These are phyloP conservation scores for Pyrgus malvae DNA, from an alignment of 2,888 invertebrate species.

Conservation along the genomic window DNA sequence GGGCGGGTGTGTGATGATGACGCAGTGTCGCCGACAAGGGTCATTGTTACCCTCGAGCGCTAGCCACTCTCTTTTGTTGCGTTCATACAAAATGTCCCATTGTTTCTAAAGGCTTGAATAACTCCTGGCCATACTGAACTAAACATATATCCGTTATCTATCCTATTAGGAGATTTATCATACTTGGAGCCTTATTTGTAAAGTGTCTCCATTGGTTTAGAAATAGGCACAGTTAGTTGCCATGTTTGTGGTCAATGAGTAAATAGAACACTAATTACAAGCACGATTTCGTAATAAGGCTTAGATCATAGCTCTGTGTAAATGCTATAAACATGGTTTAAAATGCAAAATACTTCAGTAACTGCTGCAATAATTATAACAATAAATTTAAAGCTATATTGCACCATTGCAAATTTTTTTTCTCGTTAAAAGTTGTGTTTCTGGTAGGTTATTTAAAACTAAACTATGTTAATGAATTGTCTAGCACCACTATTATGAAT, in stretches of 20 bases:
- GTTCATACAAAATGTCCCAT: conserved; percentile 49
- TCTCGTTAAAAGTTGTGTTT: too few species aligned
- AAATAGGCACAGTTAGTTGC: not conserved
- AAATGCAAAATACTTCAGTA: too few species aligned
- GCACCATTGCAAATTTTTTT: too few species aligned
- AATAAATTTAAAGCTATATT: too few species aligned
- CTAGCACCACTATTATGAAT: too few species aligned
- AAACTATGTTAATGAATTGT: too few species aligned
- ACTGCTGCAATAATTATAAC: too few species aligned
- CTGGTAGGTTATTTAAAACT: too few species aligned
- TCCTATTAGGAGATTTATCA: conserved; percentile 14
- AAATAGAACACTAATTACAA: conserved; percentile 5
- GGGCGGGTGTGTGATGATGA: conserved; percentile 11
- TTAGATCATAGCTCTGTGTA: conserved; percentile 5
- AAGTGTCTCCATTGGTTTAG: conserved; percentile 3
- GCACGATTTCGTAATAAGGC: not conserved
- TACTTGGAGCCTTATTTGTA: conserved; percentile 6
- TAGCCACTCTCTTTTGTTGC: conserved; percentile 48
- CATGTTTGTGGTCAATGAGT: not conserved
- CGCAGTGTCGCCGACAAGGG: conserved; percentile 18
- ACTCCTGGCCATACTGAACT: conserved; percentile 18
- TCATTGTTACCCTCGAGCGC: conserved; percentile 21
- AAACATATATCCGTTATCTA: conserved; percentile 12
- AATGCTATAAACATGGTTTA: not conserved
- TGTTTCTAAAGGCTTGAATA: conserved; percentile 40